phyloP scores from a whole-genome alignment of 2,888 invertebrate species.

The Drosophila diplacantha region DNA sequence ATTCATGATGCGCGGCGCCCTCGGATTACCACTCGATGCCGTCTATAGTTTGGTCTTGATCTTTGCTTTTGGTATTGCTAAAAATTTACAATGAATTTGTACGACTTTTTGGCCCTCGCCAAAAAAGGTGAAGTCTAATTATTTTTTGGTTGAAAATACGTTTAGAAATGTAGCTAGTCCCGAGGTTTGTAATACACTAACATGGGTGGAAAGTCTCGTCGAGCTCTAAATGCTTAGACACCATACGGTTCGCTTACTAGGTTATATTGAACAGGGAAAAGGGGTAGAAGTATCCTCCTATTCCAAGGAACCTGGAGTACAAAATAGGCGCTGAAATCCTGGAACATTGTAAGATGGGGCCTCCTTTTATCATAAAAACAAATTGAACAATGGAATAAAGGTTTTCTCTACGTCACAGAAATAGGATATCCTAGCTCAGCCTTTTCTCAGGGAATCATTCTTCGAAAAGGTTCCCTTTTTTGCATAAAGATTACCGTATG shows the following conservation, averaged over 20 bases:
- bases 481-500: constrained; percentile 2
- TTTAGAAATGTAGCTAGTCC: constrained; percentile 20
- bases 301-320: background rate
- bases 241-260: constrained; percentile 1
- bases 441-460: constrained; percentile 1
- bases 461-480: constrained; percentile 6
- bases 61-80: constrained; percentile 20
- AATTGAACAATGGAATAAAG: constrained; percentile 1
- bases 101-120: constrained; percentile 38
- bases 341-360: background rate
- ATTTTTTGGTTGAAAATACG: constrained; percentile 41
- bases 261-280: background rate
- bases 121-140: constrained; percentile 40
- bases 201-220: background rate
- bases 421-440: constrained; percentile 9
- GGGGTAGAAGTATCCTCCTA: background rate
- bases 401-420: background rate
- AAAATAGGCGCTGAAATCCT: background rate
- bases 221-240: background rate
- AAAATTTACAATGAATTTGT: constrained; percentile 56
- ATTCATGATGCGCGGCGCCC: constrained; percentile 39
- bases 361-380: background rate
- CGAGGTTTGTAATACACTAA: constrained; percentile 26
- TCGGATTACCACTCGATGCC: background rate
- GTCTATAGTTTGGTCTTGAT: constrained; percentile 17